Percentiles rank a stretch among this genome's conserved stretches.
phyloP scores from a whole-genome alignment of 1,140 invertebrate species.

The Neoseiulus cucumeris region DNA sequence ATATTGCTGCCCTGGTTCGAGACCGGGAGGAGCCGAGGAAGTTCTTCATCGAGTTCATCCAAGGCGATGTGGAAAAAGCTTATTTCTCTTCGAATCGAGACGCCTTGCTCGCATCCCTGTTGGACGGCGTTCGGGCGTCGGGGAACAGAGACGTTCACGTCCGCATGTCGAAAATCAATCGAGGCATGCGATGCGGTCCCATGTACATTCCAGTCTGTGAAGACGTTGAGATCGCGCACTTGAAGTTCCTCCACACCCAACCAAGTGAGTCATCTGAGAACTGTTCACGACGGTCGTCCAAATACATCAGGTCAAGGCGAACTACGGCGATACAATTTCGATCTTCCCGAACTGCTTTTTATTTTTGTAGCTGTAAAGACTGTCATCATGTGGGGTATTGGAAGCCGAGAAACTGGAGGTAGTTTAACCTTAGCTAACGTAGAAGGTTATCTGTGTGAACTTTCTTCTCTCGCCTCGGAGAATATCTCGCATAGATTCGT shows the following conservation, averaged over 20 bases:
- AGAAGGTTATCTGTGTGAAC: too few relatives aligned
- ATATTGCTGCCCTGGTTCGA: conserved; percentile 63
- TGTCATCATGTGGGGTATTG: too few relatives aligned
- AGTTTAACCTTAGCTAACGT: too few relatives aligned
- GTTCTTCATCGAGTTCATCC: conserved; percentile 83
- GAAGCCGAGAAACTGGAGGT: too few relatives aligned
- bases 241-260: conserved; percentile 56
- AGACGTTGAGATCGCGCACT: conserved; percentile 62
- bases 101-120: conserved; percentile 71
- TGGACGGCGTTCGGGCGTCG: conserved; percentile 86
- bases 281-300: too few relatives aligned
- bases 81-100: conserved; percentile 37
- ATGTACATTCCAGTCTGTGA: conserved; percentile 71
- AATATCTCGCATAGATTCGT: too few relatives aligned
- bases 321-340: too few relatives aligned
- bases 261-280: conserved; percentile 29
- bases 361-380: not conserved
- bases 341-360: not conserved
- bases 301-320: too few relatives aligned
- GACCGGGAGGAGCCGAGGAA: conserved; percentile 75
- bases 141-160: conserved; percentile 96
- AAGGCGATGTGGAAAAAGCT: conserved; percentile 39
- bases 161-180: conserved; percentile 54
- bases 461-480: too few relatives aligned
- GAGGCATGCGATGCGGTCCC: conserved; percentile 69